Conservation (phyloP, 2,113 vertebrate species). For the Hippoglossus stenolepis region DNA sequence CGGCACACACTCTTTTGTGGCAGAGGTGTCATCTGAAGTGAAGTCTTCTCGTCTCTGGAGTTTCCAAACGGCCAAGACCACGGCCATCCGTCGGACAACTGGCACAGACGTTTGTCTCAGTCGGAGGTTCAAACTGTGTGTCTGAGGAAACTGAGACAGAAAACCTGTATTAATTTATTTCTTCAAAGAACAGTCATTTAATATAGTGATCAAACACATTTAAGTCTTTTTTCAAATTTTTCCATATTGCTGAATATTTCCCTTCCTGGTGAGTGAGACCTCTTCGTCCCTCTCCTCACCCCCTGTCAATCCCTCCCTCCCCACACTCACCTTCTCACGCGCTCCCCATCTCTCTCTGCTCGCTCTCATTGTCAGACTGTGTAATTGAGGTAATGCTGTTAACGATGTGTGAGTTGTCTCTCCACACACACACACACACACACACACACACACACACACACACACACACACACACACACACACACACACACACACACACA, state of each 20-base stretch:
- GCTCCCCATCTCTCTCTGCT: slow-evolving; percentile 45
- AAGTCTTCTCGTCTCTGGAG: no score
- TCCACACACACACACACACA: background rate
- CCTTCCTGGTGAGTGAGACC: slow-evolving; percentile 32
- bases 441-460: no score
- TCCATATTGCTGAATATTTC: slow-evolving; percentile 15
- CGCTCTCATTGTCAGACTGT: slow-evolving; percentile 65
- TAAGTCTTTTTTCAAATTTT: background rate
- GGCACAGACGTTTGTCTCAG: no score
- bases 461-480: no score
- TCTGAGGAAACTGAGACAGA: no score
- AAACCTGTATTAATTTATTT: no score
- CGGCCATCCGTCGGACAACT: no score
- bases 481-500: slow-evolving; percentile 9
- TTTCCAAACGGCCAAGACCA: background rate
- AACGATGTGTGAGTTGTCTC: slow-evolving; percentile 72
- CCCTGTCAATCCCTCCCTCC: background rate
- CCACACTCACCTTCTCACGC: slow-evolving; percentile 8
- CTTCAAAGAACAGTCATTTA: no score
- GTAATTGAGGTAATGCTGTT: slow-evolving; percentile 77
- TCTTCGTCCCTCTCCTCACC: background rate
- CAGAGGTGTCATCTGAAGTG: no score
- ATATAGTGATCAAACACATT: background rate
- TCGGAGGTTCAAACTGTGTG: no score
- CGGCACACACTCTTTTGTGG: no score